phyloP scores from a whole-genome alignment of 1,140 invertebrate genomes.

The Drosophila mauritiana region DNA sequence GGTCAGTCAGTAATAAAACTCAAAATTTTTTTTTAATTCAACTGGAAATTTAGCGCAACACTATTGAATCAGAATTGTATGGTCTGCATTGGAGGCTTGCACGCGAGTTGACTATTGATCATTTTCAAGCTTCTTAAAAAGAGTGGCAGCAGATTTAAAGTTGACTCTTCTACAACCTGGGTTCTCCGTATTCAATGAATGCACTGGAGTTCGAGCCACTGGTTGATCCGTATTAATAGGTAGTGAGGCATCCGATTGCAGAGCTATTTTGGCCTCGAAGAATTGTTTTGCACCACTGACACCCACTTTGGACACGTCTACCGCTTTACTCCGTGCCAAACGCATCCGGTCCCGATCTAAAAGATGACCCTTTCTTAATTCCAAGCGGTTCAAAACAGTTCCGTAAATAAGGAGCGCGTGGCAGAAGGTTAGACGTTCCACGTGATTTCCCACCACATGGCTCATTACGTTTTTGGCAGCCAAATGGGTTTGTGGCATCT shows the following conservation, averaged over 20 bases:
- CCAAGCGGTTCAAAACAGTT: constrained; percentile 11
- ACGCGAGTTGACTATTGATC: not conserved
- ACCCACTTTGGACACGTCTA: constrained; percentile 53
- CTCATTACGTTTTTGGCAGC: constrained; percentile 43
- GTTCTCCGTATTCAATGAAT: too few relatives aligned
- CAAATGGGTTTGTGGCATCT: constrained; percentile 61
- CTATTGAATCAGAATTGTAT: constrained; percentile 3
- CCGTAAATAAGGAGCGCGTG: constrained; percentile 50
- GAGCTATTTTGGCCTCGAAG: constrained; percentile 63
- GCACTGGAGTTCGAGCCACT: not conserved
- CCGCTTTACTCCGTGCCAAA: not conserved
- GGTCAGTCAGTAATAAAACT: constrained; percentile 34
- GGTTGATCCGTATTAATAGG: not conserved
- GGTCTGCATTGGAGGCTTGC: not conserved
- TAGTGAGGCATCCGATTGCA: not conserved
- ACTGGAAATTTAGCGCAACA: constrained; percentile 34
- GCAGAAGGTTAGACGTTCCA: constrained; percentile 30
- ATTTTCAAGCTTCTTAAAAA: constrained; percentile 15
- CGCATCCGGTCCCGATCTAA: not conserved
- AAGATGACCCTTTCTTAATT: not conserved
- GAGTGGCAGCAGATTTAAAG: not conserved
- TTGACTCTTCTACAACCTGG: not conserved
- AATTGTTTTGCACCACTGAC: constrained; percentile 50
- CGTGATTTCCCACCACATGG: constrained; percentile 12
- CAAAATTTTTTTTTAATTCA: constrained; percentile 22